Evolutionary conservation across 2,888 invertebrate genomes (phyloP), one percentile per base, ranked within the genome.

Genomic region (Drosophila hamatofila): DNA sequence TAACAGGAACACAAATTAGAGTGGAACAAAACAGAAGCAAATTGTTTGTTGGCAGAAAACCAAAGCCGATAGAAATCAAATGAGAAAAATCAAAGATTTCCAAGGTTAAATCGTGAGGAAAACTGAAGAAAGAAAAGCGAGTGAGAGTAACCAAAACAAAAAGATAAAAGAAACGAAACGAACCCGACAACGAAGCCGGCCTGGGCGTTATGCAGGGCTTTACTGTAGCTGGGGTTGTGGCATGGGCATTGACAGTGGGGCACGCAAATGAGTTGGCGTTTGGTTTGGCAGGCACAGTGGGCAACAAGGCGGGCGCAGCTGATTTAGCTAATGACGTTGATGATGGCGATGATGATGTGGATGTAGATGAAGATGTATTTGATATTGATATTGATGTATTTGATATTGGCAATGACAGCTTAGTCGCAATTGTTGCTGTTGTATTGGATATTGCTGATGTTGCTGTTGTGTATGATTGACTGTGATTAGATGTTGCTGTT

Each of bases 101-200:
- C 41, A 63, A 51, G 35, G 37, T 55, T 42, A 39, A 49, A 35
- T 63, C 42, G 30, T 21, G 58, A 60, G 14, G 33, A 77, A 23
- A 37, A 66, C 46, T 57, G 54, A 71, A 46, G 25, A 59, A 71
- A 46, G 25, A 59, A 27, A 35, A 39, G 39, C 25, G 44, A 59
- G 37, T 41, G 42, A 42, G 42, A 46, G 25, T 23, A 63, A 64
- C 75, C 73, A 70, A 78, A 76, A 90, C 83, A 63, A 60, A 51
- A 71, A 74, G 68, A 69, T 75, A 72, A 82, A 62, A 49, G 48
- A 66, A 68, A 65, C 64, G 41, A 75, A 90, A 92, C 91, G 90
- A 92, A 93, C 92, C 90, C 88, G 91, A 90, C 72, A 93, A 91
- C 75, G 93, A 93, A 86, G 93, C 93, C 88, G 93, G 93, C 91